phyloP scores from a whole-genome alignment of 2,888 invertebrate genomes.

The Chorisops tibialis region DNA sequence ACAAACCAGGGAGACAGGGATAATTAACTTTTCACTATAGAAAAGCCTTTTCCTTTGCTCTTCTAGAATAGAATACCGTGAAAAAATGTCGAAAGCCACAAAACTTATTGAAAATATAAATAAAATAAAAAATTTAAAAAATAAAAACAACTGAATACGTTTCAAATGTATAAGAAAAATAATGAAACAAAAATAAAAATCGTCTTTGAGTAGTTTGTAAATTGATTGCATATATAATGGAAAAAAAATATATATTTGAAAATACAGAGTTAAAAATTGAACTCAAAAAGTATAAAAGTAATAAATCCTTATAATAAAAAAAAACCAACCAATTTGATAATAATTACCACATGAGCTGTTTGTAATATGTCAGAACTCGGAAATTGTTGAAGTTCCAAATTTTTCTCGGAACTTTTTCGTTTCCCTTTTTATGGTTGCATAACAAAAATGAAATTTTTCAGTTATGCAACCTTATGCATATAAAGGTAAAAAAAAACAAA shows the following conservation, averaged over 20 bases:
- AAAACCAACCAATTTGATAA: neutral
- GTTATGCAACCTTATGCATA: too few relatives aligned
- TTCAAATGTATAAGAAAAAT: neutral
- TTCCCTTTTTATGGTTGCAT: constrained; percentile 21
- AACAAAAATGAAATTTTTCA: constrained; percentile 15
- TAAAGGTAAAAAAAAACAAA: too few relatives aligned
- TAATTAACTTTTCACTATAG: constrained; percentile 35
- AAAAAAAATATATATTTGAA: constrained; percentile 29
- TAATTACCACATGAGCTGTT: neutral
- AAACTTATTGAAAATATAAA: constrained; percentile 6
- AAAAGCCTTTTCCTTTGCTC: constrained; percentile 20
- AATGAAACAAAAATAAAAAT: constrained; percentile 10
- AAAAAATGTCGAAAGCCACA: constrained; percentile 13
- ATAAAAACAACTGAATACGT: neutral
- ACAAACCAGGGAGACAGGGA: constrained; percentile 35
- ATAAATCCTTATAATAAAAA: constrained; percentile 3
- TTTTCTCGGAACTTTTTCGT: constrained; percentile 27
- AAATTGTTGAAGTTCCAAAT: constrained; percentile 24
- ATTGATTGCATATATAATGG: constrained; percentile 33
- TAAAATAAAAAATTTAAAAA: constrained; percentile 17
- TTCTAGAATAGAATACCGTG: neutral
- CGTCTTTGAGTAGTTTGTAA: constrained; percentile 38
- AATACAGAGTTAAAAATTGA: constrained; percentile 19
- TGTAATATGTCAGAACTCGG: neutral
- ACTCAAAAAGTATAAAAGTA: neutral